Evolutionary conservation across 2,797 vertebrate species (phyloP).

Genomic region (Melanitta fusca): DNA sequence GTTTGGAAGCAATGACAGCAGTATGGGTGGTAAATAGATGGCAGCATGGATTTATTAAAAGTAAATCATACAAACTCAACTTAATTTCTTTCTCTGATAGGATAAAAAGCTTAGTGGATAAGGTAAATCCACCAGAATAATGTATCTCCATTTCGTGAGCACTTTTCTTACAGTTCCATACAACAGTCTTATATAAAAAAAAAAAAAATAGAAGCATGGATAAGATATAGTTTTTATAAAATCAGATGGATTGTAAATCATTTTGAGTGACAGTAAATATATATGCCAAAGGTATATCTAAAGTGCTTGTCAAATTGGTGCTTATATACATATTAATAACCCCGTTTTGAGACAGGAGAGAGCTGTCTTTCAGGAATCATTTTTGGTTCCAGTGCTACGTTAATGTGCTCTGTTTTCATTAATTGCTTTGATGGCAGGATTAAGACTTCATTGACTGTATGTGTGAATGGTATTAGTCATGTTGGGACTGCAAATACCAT

Average conservation of each 20-base stretch:
- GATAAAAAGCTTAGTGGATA: slow-evolving; percentile 55
- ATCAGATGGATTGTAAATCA: background rate
- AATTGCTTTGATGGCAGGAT: slow-evolving; percentile 39
- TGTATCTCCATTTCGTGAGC: background rate
- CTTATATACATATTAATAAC: slow-evolving; percentile 6
- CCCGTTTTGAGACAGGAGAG: slow-evolving; percentile 16
- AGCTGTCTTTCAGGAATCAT: slow-evolving; percentile 9
- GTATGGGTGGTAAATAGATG: slow-evolving; percentile 41
- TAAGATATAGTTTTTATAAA: slow-evolving; percentile 22
- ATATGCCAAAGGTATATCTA: background rate
- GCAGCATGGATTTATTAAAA: slow-evolving; percentile 57
- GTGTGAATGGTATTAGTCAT: slow-evolving; percentile 17
- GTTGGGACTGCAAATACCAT: slow-evolving; percentile 19
- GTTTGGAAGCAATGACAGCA: background rate
- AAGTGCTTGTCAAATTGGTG: slow-evolving; percentile 1
- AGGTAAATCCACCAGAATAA: slow-evolving; percentile 45
- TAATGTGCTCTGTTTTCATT: slow-evolving; percentile 48
- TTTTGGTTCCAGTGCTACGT: background rate
- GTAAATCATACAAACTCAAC: slow-evolving; percentile 40
- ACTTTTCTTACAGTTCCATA: background rate
- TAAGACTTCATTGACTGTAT: slow-evolving; percentile 47
- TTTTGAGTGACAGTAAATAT: slow-evolving; percentile 41
- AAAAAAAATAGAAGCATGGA: slow-evolving; percentile 44
- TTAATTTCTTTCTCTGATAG: slow-evolving; percentile 58
- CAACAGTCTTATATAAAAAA: slow-evolving; percentile 1